phyloP scores from a whole-genome alignment of 2,888 invertebrate species.

The Latheticus oryzae region DNA sequence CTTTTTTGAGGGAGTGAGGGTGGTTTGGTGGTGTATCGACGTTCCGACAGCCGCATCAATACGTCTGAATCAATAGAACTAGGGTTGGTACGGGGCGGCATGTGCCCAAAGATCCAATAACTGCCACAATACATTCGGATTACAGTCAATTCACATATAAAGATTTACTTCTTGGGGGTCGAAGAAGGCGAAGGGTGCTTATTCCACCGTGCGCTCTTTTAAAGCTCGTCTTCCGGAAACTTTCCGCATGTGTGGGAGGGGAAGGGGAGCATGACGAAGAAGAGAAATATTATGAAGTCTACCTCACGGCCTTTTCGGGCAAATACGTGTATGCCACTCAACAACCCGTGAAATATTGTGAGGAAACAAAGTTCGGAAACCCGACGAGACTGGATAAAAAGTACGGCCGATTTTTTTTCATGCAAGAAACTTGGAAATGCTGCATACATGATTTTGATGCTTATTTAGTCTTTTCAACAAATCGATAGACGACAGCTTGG shows the following conservation, averaged over 20 bases:
- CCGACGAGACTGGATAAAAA: not conserved
- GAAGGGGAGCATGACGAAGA: too few relatives aligned
- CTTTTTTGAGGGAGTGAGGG: too few relatives aligned
- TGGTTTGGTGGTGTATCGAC: constrained; percentile 8
- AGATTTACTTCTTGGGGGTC: constrained; percentile 44
- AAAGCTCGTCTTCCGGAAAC: constrained; percentile 42
- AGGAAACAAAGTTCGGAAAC: constrained; percentile 27
- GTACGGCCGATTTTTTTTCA: too few relatives aligned
- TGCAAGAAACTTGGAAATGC: too few relatives aligned
- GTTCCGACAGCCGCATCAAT: constrained; percentile 33
- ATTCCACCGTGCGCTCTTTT: constrained; percentile 39
- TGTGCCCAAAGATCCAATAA: constrained; percentile 48
- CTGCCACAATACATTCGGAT: constrained; percentile 50
- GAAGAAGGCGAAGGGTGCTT: not conserved
- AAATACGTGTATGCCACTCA: constrained; percentile 31
- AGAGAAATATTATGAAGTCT: too few relatives aligned
- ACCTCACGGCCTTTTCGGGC: constrained; percentile 24
- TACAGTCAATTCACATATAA: constrained; percentile 48
- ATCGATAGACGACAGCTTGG: too few relatives aligned
- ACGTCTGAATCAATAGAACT: constrained; percentile 45
- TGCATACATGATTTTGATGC: too few relatives aligned
- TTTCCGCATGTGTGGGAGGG: constrained; percentile 30
- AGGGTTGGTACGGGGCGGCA: constrained; percentile 46
- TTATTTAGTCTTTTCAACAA: too few relatives aligned
- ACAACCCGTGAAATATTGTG: constrained; percentile 45